Evolutionary conservation across 2,113 vertebrate species (phyloP), one percentile per base, ranked within the genome.

Genomic region (Nanorana parkeri): DNA sequence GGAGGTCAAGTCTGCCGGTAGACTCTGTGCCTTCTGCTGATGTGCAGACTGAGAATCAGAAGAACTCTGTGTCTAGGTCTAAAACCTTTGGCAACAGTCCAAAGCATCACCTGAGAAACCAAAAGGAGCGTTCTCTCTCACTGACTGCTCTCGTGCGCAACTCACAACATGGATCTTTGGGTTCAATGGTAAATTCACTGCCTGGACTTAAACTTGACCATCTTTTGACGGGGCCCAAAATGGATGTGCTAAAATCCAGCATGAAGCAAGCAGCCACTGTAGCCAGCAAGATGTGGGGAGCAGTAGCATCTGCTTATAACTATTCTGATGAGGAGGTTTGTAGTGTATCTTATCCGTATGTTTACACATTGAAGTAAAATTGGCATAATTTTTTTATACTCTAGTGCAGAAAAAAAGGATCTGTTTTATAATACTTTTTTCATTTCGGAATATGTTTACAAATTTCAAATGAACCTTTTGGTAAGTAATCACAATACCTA

Each of bases 231-330:
- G 97, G 98, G 41, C 97, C 97, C 60, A 99, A 98, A 91, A 96
- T 99, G 0, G 96, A 98, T 83, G 95, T 98, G 84, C 89, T 99
- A 0, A 99, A 96, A 84, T 97, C 95, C 0, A 67, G 76, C 17
- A 68, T 78, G 77, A 99, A 98, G 86, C 97, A 98, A 90, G 97
- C 96, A 4, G 97, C 95, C 13, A 98, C 89, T 20, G 96, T 97
- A 32, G 98, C 97, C 86, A 98, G 94, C 87, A 99, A 98, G 88
- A 83, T 98, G 93, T 98, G 95, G 97, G 97, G 89, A n/a, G 96
- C 93, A 3, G 93, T 99, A 54, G 91, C 96, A 0, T 96, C 96
- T 0, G 96, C 95, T 0, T 98, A 98, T 64, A 93, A 58, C 83
- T 97, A 97, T 87, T 96, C 97, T 0, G 98, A 99, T 80, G 97